Evolutionary conservation across 2,113 vertebrate species (phyloP).

Genomic region (Ictalurus furcatus): DNA sequence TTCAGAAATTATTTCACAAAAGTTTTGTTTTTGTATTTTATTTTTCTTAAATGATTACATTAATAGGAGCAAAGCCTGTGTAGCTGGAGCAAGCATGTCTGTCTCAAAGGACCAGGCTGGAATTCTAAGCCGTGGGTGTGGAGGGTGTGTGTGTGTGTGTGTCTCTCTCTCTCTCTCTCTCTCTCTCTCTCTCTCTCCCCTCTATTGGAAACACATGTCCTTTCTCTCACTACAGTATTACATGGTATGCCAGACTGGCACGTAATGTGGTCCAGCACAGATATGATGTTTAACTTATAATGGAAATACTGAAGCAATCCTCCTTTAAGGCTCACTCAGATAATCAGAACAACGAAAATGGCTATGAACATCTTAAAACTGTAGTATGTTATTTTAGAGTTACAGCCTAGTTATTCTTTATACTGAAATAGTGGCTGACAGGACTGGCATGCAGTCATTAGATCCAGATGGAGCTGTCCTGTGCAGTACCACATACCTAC

Average conservation of each 20-base stretch:
- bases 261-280: conserved; percentile 59
- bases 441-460: conserved; percentile 58
- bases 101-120: conserved; percentile 71
- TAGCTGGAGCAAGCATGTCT: conserved; percentile 58
- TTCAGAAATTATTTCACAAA: background rate
- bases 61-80: conserved; percentile 49
- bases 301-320: conserved; percentile 54
- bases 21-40: background rate
- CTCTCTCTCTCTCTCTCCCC: conserved; percentile 56
- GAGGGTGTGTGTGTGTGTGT: conserved; percentile 57
- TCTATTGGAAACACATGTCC: conserved; percentile 79
- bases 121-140: conserved; percentile 76
- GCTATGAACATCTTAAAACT: conserved; percentile 50
- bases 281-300: conserved; percentile 57
- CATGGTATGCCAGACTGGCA: conserved; percentile 64
- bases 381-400: conserved; percentile 38
- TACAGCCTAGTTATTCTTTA: conserved; percentile 50
- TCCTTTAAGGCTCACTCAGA: conserved; percentile 18
- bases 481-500: background rate
- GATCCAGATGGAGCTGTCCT: conserved; percentile 59
- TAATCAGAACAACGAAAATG: conserved; percentile 52
- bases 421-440: conserved; percentile 61
- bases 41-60: background rate
- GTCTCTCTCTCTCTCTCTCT: conserved; percentile 61
- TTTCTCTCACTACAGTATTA: conserved; percentile 63